A percentile compares a stretch with the other conserved stretches of the same genome.
phyloP scores from a whole-genome alignment of 1,140 invertebrate species.

The Caerostris darwini region DNA sequence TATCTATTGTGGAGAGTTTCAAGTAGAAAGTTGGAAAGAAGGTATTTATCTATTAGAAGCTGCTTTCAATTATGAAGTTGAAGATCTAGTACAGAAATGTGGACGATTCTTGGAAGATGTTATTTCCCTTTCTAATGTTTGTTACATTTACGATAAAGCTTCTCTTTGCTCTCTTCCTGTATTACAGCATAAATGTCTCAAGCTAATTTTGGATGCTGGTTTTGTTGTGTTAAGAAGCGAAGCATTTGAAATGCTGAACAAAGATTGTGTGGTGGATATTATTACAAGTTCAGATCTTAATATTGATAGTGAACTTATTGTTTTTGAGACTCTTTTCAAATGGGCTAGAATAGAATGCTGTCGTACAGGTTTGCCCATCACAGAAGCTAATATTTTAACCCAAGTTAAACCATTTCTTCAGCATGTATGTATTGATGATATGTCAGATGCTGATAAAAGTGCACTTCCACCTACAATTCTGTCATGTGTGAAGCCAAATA shows the following conservation, averaged over 20 bases:
- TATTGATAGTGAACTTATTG: conserved; percentile 57
- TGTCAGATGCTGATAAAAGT: conserved; percentile 72
- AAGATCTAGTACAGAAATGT: conserved; percentile 65
- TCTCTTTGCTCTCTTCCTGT: conserved; percentile 33
- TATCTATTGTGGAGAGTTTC: conserved; percentile 56
- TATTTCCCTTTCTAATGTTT: conserved; percentile 59
- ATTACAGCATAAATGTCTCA: conserved; percentile 55
- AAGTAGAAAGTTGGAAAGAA: conserved; percentile 61
- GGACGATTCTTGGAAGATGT: conserved; percentile 68
- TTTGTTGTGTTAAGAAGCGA: conserved; percentile 56
- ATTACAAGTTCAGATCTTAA: conserved; percentile 43
- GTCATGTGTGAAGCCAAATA: conserved; percentile 52
- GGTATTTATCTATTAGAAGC: conserved; percentile 44
- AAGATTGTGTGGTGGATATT: conserved; percentile 62
- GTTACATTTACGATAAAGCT: conserved; percentile 64
- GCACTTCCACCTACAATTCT: conserved; percentile 52
- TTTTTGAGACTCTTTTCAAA: conserved; percentile 57
- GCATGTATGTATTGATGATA: conserved; percentile 69
- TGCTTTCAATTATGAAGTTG: conserved; percentile 46
- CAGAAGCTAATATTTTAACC: conserved; percentile 46
- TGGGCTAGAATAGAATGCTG: conserved; percentile 67
- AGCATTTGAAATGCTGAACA: conserved; percentile 60
- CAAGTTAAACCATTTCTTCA: conserved; percentile 60
- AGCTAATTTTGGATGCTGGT: conserved; percentile 66
- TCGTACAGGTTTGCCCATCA: neutral